Evolutionary conservation across 2,888 invertebrate genomes (phyloP).

Genomic region (Frankliniella fusca): DNA sequence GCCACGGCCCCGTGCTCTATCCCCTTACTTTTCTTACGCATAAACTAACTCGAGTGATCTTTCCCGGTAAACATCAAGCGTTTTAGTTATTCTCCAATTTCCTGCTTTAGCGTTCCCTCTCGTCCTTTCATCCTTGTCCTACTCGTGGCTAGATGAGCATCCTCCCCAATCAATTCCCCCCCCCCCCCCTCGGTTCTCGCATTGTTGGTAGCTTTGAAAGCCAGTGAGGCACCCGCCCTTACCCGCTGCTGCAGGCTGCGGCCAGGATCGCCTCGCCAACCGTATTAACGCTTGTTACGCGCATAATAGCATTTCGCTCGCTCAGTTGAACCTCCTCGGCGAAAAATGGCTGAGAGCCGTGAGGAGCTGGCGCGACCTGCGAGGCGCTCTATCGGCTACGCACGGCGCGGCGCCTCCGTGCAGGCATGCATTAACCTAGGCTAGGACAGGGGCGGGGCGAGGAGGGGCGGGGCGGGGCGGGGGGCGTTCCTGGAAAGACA

Average conservation of each 20-base stretch:
- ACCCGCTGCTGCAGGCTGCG: background rate
- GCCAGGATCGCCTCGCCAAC: background rate
- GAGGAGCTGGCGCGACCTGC: background rate
- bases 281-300: background rate
- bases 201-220: background rate
- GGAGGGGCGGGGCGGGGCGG: background rate
- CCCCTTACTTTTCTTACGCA: background rate
- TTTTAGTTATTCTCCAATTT: background rate
- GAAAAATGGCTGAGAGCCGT: background rate
- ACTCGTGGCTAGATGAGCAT: no score
- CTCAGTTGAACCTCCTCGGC: background rate
- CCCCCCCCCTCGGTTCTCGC: background rate
- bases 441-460: background rate
- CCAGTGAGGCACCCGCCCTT: background rate
- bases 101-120: background rate
- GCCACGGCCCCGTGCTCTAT: background rate
- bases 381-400: background rate
- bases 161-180: background rate
- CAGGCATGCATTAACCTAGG: background rate
- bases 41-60: no score
- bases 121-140: no score
- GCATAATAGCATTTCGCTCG: slow-evolving; percentile 13
- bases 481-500: slow-evolving; percentile 11
- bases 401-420: background rate
- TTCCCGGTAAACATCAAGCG: background rate